Percentiles rank a stretch among this genome's conserved stretches.
phyloP scores from a whole-genome alignment of 2,113 vertebrate genomes.

The Tyrannus savana region DNA sequence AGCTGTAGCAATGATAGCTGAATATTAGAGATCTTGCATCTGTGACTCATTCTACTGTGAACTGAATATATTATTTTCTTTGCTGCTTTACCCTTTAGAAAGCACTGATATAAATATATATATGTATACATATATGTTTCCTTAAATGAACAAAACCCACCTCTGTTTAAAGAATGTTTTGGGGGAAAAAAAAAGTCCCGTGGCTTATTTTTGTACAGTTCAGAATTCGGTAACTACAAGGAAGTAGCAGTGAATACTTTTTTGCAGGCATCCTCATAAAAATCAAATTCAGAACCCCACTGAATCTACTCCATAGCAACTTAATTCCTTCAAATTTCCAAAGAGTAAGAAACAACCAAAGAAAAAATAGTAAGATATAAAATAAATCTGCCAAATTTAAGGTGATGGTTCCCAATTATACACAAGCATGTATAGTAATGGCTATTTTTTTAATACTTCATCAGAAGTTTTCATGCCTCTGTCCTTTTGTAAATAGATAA shows the following conservation, averaged over 20 bases:
- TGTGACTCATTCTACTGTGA: conserved; percentile 67
- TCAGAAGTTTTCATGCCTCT: conserved; percentile 35
- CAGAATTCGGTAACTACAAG: background rate
- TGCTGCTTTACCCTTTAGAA: conserved; percentile 27
- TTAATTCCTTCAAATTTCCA: background rate
- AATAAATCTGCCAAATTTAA: background rate
- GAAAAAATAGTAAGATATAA: background rate
- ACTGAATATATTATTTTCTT: conserved; percentile 62
- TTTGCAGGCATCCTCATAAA: background rate
- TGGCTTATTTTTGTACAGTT: background rate
- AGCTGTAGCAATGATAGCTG: conserved; percentile 53
- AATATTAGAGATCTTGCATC: conserved; percentile 63
- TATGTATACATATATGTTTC: background rate
- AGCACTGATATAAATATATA: background rate
- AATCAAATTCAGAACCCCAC: background rate
- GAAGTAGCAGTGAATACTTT: background rate
- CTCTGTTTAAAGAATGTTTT: background rate
- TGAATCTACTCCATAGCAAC: background rate
- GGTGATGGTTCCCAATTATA: background rate
- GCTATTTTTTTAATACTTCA: conserved; percentile 4
- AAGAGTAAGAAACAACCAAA: background rate
- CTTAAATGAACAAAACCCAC: background rate
- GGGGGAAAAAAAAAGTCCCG: fast-evolving
- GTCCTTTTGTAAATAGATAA: conserved; percentile 57
- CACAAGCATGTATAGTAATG: background rate